These are phyloP conservation scores for Lepeophtheirus nordmannii DNA, from an alignment of 2,888 invertebrate genomes.

Conservation along the genomic window DNA sequence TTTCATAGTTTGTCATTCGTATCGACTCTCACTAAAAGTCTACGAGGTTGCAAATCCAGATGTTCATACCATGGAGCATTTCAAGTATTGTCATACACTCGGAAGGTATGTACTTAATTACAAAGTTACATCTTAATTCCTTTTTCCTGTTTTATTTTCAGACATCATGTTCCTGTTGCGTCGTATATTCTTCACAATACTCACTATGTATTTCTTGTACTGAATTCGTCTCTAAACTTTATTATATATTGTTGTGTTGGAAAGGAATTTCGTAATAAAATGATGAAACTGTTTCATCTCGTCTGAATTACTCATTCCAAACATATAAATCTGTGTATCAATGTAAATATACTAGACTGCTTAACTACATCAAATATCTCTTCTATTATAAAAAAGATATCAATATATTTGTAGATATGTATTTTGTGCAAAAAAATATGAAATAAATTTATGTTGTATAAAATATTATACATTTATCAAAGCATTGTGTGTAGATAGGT, in stretches of 20 bases:
- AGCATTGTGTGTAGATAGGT: too few relatives aligned
- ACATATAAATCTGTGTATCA: too few relatives aligned
- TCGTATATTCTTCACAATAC: slow-evolving; percentile 16
- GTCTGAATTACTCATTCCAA: too few relatives aligned
- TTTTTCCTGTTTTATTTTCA: too few relatives aligned
- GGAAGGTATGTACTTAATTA: slow-evolving; percentile 19
- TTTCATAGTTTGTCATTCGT: slow-evolving; percentile 8
- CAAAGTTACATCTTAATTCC: too few relatives aligned
- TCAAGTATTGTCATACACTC: slow-evolving; percentile 11
- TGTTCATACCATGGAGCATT: slow-evolving; percentile 9
- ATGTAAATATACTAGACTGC: too few relatives aligned
- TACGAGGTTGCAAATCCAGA: slow-evolving; percentile 17
- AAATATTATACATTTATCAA: too few relatives aligned
- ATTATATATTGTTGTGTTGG: slow-evolving; percentile 14
- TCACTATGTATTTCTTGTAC: slow-evolving; percentile 10
- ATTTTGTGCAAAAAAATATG: too few relatives aligned
- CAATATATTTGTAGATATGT: too few relatives aligned
- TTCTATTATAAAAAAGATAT: too few relatives aligned
- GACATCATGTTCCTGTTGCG: slow-evolving; percentile 16
- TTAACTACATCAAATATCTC: too few relatives aligned
- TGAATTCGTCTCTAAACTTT: slow-evolving; percentile 16
- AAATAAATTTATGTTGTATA: too few relatives aligned
- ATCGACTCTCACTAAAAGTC: slow-evolving; percentile 10
- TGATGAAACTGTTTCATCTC: neutral
- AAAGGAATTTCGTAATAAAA: neutral